Evolutionary conservation across 2,113 vertebrate genomes (phyloP), one percentile per base, ranked within the genome.

Genomic region (Tretioscincus oriximinensis): DNA sequence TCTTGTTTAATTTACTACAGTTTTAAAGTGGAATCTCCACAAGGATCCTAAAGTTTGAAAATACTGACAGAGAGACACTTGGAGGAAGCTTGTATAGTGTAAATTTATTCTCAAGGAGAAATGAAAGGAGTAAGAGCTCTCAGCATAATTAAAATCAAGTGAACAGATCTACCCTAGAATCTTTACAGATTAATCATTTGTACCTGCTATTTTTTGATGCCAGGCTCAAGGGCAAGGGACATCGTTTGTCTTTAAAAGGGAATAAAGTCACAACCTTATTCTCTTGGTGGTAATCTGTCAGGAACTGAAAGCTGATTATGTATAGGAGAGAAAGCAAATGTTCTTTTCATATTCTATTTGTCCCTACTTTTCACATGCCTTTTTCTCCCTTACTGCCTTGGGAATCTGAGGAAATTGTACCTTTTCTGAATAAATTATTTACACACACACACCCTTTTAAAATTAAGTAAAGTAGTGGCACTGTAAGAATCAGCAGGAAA

Each of bases 1-100:
- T 92, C 90, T 90, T 90, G 87, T 91, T 92, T 94, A 93, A 94
- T 95, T 95, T 94, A 93, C 90, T 87, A 83, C 82, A 88, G n/a
- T 92, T 93, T 87, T 92, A 83, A 91, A 93, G 83, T 90, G 85
- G 74, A 93, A 85, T 75, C 78, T 90, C 75, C 61, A 84, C 83
- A 83, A 85, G 81, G 90, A 72, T 90, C 89, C 73, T 69, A 85
- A 90, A 88, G 83, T 90, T 92, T 92, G 90, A 87, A 90, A 92
- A 89, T 87, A 86, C 29, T 89, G 88, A 85, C 81, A 86, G 0
- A 2, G 84, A 82, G 68, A 88, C 72, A 58, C 51, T 89, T 90
- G 87, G 60, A 89, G 86, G 86, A 82, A 92, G 58, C 89, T 84
- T 93, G 63, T 88, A 81, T 73, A 87, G 58, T 71, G 47, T 77